Evolutionary conservation across 1,140 invertebrate genomes (phyloP), one percentile per base, ranked within the genome.

Genomic region (Drosophila arizonae): DNA sequence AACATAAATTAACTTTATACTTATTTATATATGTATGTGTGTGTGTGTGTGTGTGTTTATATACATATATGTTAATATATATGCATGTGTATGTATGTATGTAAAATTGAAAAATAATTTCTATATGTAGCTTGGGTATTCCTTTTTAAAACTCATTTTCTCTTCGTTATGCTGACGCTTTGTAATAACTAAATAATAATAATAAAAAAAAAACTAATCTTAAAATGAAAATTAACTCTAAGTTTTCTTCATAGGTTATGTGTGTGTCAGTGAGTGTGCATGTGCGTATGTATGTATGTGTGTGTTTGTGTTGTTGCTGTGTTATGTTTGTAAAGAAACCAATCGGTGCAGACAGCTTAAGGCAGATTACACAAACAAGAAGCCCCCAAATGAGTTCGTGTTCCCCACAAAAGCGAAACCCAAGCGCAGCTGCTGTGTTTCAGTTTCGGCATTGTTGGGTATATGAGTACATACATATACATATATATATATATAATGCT

Each of bases 1-100:
- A 61, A 36, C 21, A 72, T 72, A 72, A 72, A 55, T 72, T 24
- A 60, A 39, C 15, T 64, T 15, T 50, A 24, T 30, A 46, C 41
- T 13, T 54, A 46, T 50, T 21, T 54, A 4, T 21, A 15, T 52
- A 13, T 30, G 24, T 43, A 15, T 51, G 36, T 24, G 5, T 21
- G 15, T 39, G 15, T 36, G 15, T 36, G 1, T 55, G 15, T 39
- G 11, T 58, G 41, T 48, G 28, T 2, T 6, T 30, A 6, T 6
- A 33, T 33, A 33, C 36, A 54, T 36, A 11, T 48, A 56, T 39
- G 11, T 41, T 24, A 24, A 24, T 39, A 36, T 55, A 13, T 24
- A 21, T 43, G n/a, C 26, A 17, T 24, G 4, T 21, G 15, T 36
- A 33, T 33, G 4, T 11, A 4, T 55, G 15, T 41, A n/a, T 58